phyloP scores from a whole-genome alignment of 2,797 vertebrate species.

The Rhynchonycteris naso region DNA sequence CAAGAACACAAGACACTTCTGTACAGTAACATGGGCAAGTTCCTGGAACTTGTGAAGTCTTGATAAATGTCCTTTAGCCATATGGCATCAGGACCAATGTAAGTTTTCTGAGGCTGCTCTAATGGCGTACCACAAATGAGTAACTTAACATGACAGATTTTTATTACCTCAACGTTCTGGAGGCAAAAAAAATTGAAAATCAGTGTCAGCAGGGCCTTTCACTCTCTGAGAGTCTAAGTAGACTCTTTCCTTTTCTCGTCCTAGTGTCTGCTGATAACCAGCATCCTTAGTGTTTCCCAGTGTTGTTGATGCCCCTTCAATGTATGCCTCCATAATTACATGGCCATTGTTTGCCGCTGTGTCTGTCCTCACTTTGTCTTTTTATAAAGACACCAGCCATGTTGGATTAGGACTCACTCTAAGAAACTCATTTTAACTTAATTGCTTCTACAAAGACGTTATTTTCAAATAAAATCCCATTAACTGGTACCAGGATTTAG shows the following conservation, averaged over 20 bases:
- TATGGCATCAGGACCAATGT: background rate
- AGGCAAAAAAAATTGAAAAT: background rate
- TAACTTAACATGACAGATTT: background rate
- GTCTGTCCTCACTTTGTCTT: background rate
- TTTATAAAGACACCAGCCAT: background rate
- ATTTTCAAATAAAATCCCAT: slow-evolving; percentile 15
- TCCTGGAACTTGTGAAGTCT: background rate
- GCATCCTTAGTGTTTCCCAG: background rate
- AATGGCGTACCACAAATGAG: background rate
- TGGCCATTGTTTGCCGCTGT: background rate
- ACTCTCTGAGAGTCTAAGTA: background rate
- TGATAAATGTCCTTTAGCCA: background rate
- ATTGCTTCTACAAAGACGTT: background rate
- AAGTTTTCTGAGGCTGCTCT: background rate
- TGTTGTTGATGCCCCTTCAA: background rate
- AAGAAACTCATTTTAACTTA: background rate
- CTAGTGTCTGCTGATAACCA: background rate
- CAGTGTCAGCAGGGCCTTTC: background rate
- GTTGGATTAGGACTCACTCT: background rate
- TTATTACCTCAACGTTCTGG: background rate
- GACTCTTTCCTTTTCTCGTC: background rate
- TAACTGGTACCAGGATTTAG: background rate
- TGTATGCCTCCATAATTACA: background rate
- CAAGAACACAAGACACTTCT: background rate
- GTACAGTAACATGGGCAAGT: background rate